phyloP scores from a whole-genome alignment of 2,888 invertebrate genomes.

The Pheosia gnoma region DNA sequence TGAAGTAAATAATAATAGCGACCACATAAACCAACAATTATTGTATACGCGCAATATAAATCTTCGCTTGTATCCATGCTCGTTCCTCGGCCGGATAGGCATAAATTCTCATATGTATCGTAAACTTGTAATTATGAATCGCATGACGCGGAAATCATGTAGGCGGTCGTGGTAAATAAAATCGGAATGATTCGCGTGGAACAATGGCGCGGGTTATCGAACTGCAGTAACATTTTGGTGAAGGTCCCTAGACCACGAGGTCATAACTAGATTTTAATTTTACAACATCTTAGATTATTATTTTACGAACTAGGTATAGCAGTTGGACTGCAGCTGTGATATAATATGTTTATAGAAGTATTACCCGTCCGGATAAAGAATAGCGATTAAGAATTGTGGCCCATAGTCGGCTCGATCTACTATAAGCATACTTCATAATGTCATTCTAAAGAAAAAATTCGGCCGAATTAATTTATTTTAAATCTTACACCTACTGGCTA shows the following conservation, averaged over 20 bases:
- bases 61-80: slow-evolving; percentile 35
- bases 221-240: slow-evolving; percentile 78
- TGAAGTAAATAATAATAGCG: slow-evolving; percentile 3
- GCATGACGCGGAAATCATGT: slow-evolving; percentile 79
- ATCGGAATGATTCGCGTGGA: slow-evolving; percentile 72
- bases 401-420: too few relatives aligned
- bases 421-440: too few relatives aligned
- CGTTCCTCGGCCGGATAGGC: slow-evolving; percentile 39
- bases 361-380: too few relatives aligned
- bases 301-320: not conserved
- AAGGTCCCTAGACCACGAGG: slow-evolving; percentile 77
- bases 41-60: slow-evolving; percentile 54
- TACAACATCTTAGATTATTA: slow-evolving; percentile 15
- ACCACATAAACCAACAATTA: slow-evolving; percentile 27
- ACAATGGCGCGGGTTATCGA: slow-evolving; percentile 76
- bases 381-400: too few relatives aligned
- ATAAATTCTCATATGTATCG: slow-evolving; percentile 59
- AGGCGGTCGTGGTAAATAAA: slow-evolving; percentile 72
- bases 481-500: too few relatives aligned
- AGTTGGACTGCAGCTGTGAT: not conserved
- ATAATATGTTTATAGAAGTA: too few relatives aligned
- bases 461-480: too few relatives aligned
- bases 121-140: slow-evolving; percentile 67
- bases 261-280: slow-evolving; percentile 49
- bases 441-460: too few relatives aligned